Conservation (phyloP, 2,888 invertebrate species). For the Meteorus colon region DNA sequence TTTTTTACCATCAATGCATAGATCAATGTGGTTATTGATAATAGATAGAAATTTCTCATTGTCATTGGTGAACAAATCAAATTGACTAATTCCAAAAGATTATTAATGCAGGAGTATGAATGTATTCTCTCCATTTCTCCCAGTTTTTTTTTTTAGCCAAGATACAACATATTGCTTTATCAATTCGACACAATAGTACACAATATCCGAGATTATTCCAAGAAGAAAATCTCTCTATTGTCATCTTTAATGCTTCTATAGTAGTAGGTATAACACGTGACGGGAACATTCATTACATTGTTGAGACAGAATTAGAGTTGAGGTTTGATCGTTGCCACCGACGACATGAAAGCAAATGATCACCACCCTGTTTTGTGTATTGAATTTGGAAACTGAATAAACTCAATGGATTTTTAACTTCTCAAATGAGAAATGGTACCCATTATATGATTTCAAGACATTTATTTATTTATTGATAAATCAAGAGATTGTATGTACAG, state of each 20-base stretch:
- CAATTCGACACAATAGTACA: conserved; percentile 65
- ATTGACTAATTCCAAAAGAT: conserved; percentile 2
- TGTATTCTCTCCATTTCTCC: conserved; percentile 2
- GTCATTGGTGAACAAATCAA: background rate
- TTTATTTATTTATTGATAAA: conserved; percentile 60
- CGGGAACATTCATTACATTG: background rate
- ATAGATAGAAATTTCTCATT: background rate
- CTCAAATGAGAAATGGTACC: background rate
- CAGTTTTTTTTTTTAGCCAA: background rate
- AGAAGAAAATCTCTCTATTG: conserved; percentile 65
- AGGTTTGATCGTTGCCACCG: no score
- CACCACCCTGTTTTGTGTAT: conserved; percentile 39
- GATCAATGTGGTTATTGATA: background rate
- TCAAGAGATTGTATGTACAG: conserved; percentile 40
- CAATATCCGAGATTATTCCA: conserved; percentile 67
- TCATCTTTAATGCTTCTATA: conserved; percentile 57
- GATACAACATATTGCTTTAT: conserved; percentile 62
- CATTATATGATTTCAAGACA: conserved; percentile 41
- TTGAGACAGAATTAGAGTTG: conserved; percentile 57
- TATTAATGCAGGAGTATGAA: conserved; percentile 12
- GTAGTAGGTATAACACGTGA: conserved; percentile 60
- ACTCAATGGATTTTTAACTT: background rate
- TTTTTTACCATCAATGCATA: background rate
- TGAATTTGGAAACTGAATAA: background rate
- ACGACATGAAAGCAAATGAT: conserved; percentile 52